Percentiles rank a stretch among this genome's conserved stretches.
Conservation (phyloP, 2,888 invertebrate genomes). For the Rapana venosa region DNA sequence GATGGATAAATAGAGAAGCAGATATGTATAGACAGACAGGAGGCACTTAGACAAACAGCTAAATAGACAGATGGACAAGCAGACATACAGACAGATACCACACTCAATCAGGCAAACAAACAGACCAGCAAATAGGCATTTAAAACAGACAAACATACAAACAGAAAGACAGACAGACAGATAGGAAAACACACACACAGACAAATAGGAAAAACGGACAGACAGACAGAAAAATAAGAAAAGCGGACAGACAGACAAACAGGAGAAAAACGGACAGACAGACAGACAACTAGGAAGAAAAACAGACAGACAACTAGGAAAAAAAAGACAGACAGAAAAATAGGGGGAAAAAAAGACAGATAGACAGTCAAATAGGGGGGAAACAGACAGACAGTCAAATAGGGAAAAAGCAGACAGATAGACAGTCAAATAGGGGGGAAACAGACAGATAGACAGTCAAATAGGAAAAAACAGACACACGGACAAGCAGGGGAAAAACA, state of each 20-base stretch:
- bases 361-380: neutral
- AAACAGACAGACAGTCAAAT: neutral
- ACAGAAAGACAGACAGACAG: neutral
- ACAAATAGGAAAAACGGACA: neutral
- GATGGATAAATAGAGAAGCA: no score
- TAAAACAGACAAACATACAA: neutral
- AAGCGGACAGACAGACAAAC: neutral
- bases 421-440: neutral
- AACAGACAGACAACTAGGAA: no score
- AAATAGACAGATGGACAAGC: neutral
- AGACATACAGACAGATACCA: neutral
- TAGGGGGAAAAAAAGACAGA: neutral
- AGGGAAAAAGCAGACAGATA: neutral
- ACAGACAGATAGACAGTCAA: slow-evolving; percentile 1
- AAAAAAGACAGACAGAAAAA: neutral
- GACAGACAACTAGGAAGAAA: no score
- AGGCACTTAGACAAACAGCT: no score
- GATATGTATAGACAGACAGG: no score
- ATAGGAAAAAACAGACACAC: no score
- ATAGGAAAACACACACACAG: neutral
- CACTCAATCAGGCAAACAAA: no score
- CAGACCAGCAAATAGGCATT: no score
- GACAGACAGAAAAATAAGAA: neutral
- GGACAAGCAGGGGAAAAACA: no score
- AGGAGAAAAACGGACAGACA: neutral